phyloP scores from a whole-genome alignment of 2,113 vertebrate genomes.

The Calidris pygmaea region DNA sequence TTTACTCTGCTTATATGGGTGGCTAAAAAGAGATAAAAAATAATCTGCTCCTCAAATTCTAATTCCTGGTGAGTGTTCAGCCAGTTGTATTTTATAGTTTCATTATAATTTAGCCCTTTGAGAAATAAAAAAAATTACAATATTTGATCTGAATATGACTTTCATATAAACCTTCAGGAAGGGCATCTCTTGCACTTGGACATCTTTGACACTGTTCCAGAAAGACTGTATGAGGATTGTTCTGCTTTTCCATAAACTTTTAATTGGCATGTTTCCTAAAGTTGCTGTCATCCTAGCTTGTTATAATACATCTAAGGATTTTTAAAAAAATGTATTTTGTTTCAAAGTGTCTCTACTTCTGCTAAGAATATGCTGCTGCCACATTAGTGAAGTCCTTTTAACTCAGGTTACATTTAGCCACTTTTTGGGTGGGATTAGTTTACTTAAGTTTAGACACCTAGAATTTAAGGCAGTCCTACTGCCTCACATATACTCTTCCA shows the following conservation, averaged over 20 bases:
- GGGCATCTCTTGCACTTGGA: not conserved
- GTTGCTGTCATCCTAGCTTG: not conserved
- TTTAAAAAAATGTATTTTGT: accelerated
- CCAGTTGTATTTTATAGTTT: not conserved
- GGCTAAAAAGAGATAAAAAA: not conserved
- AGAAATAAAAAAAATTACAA: not conserved
- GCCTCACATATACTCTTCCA: not conserved
- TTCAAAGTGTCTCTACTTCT: not conserved
- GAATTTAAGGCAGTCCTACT: not conserved
- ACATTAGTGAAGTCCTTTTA: not conserved
- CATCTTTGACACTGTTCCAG: not conserved
- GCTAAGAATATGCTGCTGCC: not conserved
- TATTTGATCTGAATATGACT: not conserved
- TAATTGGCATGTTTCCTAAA: not conserved
- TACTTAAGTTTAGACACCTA: not conserved
- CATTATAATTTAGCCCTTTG: not conserved
- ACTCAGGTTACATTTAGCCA: not conserved
- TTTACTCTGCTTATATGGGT: not conserved
- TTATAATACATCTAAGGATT: not conserved
- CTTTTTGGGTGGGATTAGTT: not conserved
- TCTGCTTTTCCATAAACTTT: not conserved
- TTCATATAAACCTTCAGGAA: not conserved
- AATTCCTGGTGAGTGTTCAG: not conserved
- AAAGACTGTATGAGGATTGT: not conserved
- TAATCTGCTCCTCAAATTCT: not conserved